Percentiles rank a stretch among this genome's conserved stretches.
Evolutionary conservation across 2,888 invertebrate species (phyloP).

Genomic region (Leptinotarsa haldemani): DNA sequence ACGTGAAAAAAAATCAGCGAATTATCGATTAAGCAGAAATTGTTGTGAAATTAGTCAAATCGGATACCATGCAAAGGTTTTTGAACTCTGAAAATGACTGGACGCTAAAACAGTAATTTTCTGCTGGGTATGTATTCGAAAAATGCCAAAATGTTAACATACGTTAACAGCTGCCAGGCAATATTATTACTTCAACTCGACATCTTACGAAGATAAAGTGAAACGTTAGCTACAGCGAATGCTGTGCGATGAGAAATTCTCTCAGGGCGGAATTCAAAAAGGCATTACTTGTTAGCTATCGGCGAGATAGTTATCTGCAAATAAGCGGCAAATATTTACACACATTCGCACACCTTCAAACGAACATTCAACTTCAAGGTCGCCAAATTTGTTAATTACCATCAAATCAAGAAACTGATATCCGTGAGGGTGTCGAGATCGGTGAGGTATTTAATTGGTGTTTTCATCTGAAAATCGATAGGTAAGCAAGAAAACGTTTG

Average conservation of each 20-base stretch:
- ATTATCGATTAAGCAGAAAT: constrained; percentile 11
- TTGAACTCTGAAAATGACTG: constrained; percentile 21
- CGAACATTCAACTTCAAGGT: constrained; percentile 32
- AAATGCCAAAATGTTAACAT: constrained; percentile 34
- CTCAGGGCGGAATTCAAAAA: constrained; percentile 11
- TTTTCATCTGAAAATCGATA: constrained; percentile 42
- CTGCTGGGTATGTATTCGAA: constrained; percentile 10
- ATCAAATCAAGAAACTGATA: constrained; percentile 19
- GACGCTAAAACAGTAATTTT: constrained; percentile 18
- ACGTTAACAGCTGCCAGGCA: constrained; percentile 38
- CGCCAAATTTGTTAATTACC: constrained; percentile 11
- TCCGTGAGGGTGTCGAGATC: constrained; percentile 29
- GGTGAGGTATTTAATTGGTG: constrained; percentile 32
- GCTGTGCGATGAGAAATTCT: constrained; percentile 21
- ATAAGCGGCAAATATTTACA: constrained; percentile 16
- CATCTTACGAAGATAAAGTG: constrained; percentile 31
- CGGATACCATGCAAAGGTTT: constrained; percentile 9
- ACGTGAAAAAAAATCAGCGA: constrained; percentile 5
- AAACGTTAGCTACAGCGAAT: constrained; percentile 25
- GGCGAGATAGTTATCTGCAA: constrained; percentile 8
- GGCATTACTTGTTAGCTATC: constrained; percentile 8
- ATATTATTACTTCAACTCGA: constrained; percentile 31
- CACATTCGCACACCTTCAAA: constrained; percentile 24
- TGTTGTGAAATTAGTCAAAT: constrained; percentile 10
- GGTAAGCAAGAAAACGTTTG: constrained; percentile 41